Conservation (phyloP, 2,113 vertebrate genomes). For the Clarias macrocephalus region DNA sequence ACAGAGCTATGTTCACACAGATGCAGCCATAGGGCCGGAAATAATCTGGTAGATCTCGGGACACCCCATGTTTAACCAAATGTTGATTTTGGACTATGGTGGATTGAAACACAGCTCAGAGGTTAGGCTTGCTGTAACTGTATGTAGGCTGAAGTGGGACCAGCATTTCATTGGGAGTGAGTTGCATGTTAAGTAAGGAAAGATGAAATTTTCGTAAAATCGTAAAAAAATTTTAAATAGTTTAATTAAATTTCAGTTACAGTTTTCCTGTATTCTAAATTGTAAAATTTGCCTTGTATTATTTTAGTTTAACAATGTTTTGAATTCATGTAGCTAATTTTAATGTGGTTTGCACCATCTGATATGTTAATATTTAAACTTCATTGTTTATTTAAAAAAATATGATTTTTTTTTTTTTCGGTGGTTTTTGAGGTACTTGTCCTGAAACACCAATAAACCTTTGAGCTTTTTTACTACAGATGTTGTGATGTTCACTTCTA, state of each 20-base stretch:
- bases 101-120: not conserved
- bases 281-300: not conserved
- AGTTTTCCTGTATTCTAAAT: not conserved
- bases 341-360: not conserved
- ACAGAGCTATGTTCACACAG: not conserved
- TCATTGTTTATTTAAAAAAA: conserved; percentile 29
- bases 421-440: conserved; percentile 31
- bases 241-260: not conserved
- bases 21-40: too few species aligned
- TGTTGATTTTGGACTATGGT: not conserved
- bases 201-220: not conserved
- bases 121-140: not conserved
- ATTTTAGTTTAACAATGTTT: not conserved
- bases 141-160: not conserved
- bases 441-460: conserved; percentile 44
- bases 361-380: not conserved
- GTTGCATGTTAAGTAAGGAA: not conserved
- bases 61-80: not conserved
- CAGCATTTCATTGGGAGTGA: not conserved
- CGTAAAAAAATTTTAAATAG: too few species aligned
- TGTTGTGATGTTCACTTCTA: not conserved
- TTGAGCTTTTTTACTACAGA: not conserved
- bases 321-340: not conserved
- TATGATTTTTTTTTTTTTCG: not conserved
- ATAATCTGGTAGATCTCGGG: not conserved